Evolutionary conservation across 1,140 invertebrate genomes (phyloP).

Genomic region (Heliothis virescens): DNA sequence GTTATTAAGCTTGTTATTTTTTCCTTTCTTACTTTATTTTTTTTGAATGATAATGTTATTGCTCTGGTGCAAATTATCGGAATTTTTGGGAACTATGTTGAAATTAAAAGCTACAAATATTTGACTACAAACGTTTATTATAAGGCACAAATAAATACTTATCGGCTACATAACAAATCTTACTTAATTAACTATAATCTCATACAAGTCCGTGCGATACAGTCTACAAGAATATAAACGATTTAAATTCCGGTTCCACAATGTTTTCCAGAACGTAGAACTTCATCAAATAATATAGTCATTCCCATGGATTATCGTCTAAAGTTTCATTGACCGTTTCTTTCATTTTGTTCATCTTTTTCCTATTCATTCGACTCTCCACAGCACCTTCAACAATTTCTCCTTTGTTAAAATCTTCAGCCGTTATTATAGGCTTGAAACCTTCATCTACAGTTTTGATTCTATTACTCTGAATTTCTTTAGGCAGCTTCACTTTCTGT

Average conservation of each 20-base stretch:
- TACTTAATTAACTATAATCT: neutral
- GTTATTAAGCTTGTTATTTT: too few species aligned
- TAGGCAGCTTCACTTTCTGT: constrained; percentile 63
- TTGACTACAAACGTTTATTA: constrained; percentile 21
- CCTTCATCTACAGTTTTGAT: constrained; percentile 60
- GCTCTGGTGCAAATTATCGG: neutral
- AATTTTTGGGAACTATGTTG: neutral
- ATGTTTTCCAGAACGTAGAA: constrained; percentile 79
- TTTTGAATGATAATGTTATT: too few species aligned
- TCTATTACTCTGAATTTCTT: constrained; percentile 57
- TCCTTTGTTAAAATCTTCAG: constrained; percentile 77
- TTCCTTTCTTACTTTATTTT: too few species aligned
- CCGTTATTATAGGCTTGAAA: constrained; percentile 65
- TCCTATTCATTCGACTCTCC: constrained; percentile 72
- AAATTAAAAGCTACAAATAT: neutral
- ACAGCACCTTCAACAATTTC: constrained; percentile 70
- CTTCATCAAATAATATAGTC: constrained; percentile 83
- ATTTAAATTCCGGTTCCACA: constrained; percentile 73
- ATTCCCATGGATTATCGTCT: constrained; percentile 82
- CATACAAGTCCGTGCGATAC: neutral
- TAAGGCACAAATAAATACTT: constrained; percentile 27
- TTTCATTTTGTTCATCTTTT: constrained; percentile 73
- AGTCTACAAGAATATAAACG: constrained; percentile 69
- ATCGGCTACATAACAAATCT: neutral
- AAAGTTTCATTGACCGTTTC: constrained; percentile 71